Conservation (phyloP, 2,888 invertebrate genomes). For the Ecdyonurus torrentis region DNA sequence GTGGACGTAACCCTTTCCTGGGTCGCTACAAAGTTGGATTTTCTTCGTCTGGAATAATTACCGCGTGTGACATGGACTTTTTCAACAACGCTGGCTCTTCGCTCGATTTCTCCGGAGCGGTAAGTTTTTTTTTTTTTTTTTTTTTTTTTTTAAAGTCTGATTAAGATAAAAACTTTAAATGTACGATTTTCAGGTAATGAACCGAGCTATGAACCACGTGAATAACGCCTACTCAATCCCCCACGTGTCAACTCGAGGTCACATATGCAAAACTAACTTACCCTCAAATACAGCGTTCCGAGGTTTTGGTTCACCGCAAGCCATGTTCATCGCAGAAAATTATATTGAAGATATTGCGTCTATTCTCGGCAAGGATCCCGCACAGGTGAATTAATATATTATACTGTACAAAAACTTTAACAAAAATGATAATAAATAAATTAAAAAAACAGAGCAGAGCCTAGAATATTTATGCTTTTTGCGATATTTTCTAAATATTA, state of each 20-base stretch:
- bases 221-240: conserved; percentile 27
- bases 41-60: conserved; percentile 53
- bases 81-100: conserved; percentile 76
- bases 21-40: conserved; percentile 72
- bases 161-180: conserved; percentile 9
- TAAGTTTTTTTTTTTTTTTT: conserved; percentile 25
- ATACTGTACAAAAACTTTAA: too few relatives aligned
- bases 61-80: conserved; percentile 51
- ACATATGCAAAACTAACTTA: conserved; percentile 30
- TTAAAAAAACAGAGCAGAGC: too few relatives aligned
- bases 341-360: conserved; percentile 23
- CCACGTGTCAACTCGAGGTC: conserved; percentile 22
- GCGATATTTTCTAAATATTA: too few relatives aligned
- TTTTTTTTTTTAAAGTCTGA: neutral
- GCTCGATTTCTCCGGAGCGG: conserved; percentile 59
- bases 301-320: conserved; percentile 27
- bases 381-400: conserved; percentile 17
- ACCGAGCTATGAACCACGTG: conserved; percentile 23
- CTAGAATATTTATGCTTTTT: too few relatives aligned
- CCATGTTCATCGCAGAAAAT: conserved; percentile 25
- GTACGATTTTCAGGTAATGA: conserved; percentile 20
- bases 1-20: conserved; percentile 77
- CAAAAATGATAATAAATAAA: too few relatives aligned
- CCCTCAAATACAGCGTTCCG: conserved; percentile 32
- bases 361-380: conserved; percentile 19